These are phyloP conservation scores for Xiphorhynchus elegans DNA, from an alignment of 2,113 vertebrate species.

Conservation along the genomic window DNA sequence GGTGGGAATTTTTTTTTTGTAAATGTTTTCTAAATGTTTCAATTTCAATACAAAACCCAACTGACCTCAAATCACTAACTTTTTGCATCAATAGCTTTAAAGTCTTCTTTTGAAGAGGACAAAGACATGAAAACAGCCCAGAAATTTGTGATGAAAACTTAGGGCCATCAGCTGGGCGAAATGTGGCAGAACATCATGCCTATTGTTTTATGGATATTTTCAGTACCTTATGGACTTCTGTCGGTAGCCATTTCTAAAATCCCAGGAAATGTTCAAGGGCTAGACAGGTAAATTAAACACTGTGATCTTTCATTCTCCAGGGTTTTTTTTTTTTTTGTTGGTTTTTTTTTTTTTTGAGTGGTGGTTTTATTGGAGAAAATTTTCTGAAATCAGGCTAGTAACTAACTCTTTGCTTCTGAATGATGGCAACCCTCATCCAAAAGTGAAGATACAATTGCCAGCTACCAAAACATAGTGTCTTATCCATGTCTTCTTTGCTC, in stretches of 20 bases:
- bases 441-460: neutral
- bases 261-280: neutral
- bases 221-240: neutral
- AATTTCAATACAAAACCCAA: neutral
- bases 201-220: rapidly evolving
- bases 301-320: neutral
- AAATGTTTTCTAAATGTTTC: neutral
- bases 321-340: neutral
- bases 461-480: neutral
- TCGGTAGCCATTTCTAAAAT: neutral
- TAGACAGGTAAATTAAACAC: neutral
- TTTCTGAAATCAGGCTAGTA: neutral
- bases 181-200: neutral
- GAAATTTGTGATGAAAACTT: neutral
- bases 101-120: neutral
- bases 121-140: neutral
- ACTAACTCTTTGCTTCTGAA: neutral
- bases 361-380: neutral
- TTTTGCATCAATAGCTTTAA: neutral
- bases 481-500: neutral
- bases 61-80: neutral
- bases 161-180: rapidly evolving
- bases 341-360: neutral
- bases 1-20: neutral
- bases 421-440: neutral